Percentiles rank a stretch among this genome's conserved stretches.
Evolutionary conservation across 2,797 vertebrate genomes (phyloP).

Genomic region (Chiroxiphia lanceolata): DNA sequence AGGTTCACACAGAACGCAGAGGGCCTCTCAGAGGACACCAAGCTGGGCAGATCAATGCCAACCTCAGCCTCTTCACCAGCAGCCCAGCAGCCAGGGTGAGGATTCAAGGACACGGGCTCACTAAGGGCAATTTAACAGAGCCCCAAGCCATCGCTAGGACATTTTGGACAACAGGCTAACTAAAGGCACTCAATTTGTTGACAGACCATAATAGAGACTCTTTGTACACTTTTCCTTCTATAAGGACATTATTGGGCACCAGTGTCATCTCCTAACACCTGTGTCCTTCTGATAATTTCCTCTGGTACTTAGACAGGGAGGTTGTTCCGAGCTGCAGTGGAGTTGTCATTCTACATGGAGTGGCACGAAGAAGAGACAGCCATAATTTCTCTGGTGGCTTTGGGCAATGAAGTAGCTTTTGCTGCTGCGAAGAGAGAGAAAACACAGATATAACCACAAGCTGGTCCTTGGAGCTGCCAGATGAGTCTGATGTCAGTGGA

Average conservation of each 20-base stretch:
- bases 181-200: neutral
- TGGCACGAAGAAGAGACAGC: neutral
- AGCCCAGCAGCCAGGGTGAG: neutral
- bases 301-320: neutral
- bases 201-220: accelerated
- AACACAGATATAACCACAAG: neutral
- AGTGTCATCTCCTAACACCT: neutral
- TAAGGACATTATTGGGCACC: neutral
- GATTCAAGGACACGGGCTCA: neutral
- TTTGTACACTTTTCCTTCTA: neutral
- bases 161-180: neutral
- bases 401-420: constrained; percentile 1
- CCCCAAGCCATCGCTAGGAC: no score
- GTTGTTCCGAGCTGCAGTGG: neutral
- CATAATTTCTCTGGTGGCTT: neutral
- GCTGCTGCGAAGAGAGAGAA: neutral
- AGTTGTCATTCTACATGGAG: neutral
- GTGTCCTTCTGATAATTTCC: neutral
- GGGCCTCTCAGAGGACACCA: neutral
- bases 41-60: neutral
- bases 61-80: neutral
- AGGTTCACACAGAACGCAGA: neutral
- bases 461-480: neutral
- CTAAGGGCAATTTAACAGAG: neutral
- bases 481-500: neutral